These are phyloP conservation scores for Pheosia tremula DNA, from an alignment of 2,888 invertebrate genomes.

Conservation along the genomic window DNA sequence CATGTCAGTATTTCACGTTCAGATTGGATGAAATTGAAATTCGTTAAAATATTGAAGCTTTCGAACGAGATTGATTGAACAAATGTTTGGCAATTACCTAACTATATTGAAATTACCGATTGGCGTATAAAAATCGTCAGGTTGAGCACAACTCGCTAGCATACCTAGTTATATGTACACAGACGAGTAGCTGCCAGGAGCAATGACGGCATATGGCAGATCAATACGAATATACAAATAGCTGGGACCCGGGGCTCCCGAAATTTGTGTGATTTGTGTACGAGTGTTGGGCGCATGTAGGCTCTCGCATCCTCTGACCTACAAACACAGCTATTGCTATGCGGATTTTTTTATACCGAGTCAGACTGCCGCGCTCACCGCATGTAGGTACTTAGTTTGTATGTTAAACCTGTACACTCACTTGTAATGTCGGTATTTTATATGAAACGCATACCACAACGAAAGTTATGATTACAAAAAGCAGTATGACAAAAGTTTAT, in stretches of 20 bases:
- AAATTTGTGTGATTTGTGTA: conserved; percentile 56
- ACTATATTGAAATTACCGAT: too few relatives aligned
- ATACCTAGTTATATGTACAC: conserved; percentile 17
- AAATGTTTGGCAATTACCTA: conserved; percentile 18
- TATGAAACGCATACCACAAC: too few relatives aligned
- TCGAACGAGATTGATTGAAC: conserved; percentile 27
- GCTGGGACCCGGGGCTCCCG: conserved; percentile 34
- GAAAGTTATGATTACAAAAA: too few relatives aligned
- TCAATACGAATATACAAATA: conserved; percentile 56
- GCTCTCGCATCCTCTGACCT: conserved; percentile 47
- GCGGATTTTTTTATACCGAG: conserved; percentile 52
- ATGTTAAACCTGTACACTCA: conserved; percentile 8
- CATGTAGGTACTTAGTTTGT: conserved; percentile 36
- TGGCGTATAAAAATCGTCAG: neutral
- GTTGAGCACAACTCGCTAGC: neutral
- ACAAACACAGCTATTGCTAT: conserved; percentile 43
- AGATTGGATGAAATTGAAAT: conserved; percentile 32
- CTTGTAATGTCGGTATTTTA: too few relatives aligned
- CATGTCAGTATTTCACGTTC: conserved; percentile 13
- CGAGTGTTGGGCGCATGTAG: conserved; percentile 21
- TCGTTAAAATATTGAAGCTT: conserved; percentile 21
- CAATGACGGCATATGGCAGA: conserved; percentile 43
- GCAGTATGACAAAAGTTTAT: too few relatives aligned
- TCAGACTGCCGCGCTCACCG: conserved; percentile 29
- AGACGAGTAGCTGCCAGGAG: conserved; percentile 13